Evolutionary conservation across 35 echinoderm and acorn worm genomes (phyloP), one percentile per base, ranked within the genome.

Genomic region (Diadema setosum): DNA sequence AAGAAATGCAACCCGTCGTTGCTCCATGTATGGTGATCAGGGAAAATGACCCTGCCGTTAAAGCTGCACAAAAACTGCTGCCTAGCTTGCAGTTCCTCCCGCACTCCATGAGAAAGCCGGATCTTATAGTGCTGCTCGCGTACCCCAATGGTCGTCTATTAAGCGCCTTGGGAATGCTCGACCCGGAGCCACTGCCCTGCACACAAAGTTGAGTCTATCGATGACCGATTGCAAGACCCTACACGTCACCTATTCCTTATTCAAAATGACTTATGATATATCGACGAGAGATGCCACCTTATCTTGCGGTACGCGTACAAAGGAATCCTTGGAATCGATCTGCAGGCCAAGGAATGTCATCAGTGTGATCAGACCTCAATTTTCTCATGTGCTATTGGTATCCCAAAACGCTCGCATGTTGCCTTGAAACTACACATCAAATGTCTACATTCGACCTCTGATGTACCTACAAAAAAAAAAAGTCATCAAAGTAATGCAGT

Each of bases 151-250:
- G 48, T 80, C 23, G 26, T 60, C 50, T 11, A 81, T 81, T 5
- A 89, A 46, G 4, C 70, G 44, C 44, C 46, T 29, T 27, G 81
- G 39, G 27, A 88, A 78, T 8, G 86, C 86, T 17, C 86, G 20
- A 8, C 86, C 86, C 3, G 86, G 86, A 0, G 32, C 34, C 9
- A 88, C 46, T 57, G 86, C 86, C 14, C 58, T 88, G 70, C 86
- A 78, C 8, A 88, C 12, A 69, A 80, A 88, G 26, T 45, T 23
- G 5, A 55, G 46, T n/a, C 42, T 49, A 4, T 70, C 86, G 35
- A 88, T 88, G 2, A 80, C 27, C 11, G 67, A 78, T 56, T 55
- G 86, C 45, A 88, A 3, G 35, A 15, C 27, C 30, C 33, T 55
- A 5, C 56, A 23, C 2, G 65, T 80, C 4, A 15, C 70, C n/a